Conservation (phyloP, 2,888 invertebrate genomes). For the Yponomeuta malinellus region DNA sequence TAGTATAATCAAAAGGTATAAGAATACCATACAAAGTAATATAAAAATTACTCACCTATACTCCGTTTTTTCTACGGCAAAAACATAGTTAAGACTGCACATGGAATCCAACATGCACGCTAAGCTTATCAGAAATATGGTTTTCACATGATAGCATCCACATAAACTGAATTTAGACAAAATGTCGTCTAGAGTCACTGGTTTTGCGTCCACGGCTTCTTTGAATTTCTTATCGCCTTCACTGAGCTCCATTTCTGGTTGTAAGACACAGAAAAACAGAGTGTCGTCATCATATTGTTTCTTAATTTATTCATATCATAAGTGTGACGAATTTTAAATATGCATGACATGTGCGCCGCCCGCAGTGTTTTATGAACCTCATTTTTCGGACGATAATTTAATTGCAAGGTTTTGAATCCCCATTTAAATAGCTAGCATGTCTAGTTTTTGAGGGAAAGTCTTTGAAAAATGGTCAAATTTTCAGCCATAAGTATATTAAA, state of each 20-base stretch:
- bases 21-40: background rate
- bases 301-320: no score
- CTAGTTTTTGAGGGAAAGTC: no score
- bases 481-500: no score
- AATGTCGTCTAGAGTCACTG: constrained; percentile 18
- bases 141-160: constrained; percentile 16
- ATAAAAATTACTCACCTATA: constrained; percentile 16
- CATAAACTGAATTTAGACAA: constrained; percentile 17
- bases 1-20: no score
- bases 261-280: background rate
- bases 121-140: background rate
- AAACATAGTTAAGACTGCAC: constrained; percentile 18
- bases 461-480: no score
- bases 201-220: background rate
- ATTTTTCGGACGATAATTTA: no score
- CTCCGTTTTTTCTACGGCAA: constrained; percentile 17
- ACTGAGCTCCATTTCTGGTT: background rate
- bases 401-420: no score
- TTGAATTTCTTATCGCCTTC: background rate
- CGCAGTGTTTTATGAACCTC: no score
- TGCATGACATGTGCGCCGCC: no score
- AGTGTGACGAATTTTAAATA: no score
- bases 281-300: no score
- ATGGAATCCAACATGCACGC: constrained; percentile 15
- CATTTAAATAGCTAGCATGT: no score